A percentile compares a stretch with the other conserved stretches of the same genome.
Evolutionary conservation across 2,113 vertebrate genomes (phyloP).

Genomic region (Nansenia antarctica): DNA sequence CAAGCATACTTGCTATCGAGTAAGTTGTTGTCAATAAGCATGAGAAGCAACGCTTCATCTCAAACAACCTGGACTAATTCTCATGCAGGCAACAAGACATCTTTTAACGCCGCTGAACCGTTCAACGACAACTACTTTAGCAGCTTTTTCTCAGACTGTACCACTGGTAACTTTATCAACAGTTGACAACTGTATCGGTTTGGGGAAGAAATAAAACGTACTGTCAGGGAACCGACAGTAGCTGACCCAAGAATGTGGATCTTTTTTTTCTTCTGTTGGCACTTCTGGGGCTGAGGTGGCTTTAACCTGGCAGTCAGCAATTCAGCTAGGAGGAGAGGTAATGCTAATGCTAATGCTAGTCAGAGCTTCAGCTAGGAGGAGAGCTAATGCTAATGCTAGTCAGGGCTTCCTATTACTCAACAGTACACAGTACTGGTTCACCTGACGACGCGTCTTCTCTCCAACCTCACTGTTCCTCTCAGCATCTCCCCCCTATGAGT

Average conservation of each 20-base stretch:
- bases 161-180: too few relatives aligned
- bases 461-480: background rate
- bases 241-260: too few relatives aligned
- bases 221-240: too few relatives aligned
- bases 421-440: constrained; percentile 10
- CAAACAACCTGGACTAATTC: background rate
- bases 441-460: background rate
- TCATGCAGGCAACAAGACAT: constrained; percentile 22
- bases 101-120: background rate
- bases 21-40: background rate
- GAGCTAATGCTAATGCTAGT: background rate
- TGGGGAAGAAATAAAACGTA: too few relatives aligned
- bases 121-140: too few relatives aligned
- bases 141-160: background rate
- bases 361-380: background rate
- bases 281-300: constrained; percentile 34
- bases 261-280: too few relatives aligned
- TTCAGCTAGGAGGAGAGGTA: background rate
- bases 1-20: background rate
- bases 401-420: background rate
- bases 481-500: background rate
- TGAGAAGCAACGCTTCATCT: too few relatives aligned
- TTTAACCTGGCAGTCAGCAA: background rate
- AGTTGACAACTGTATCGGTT: too few relatives aligned
- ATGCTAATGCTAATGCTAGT: background rate